Evolutionary conservation across 2,113 vertebrate species (phyloP).

Genomic region (Seriola dumerili): DNA sequence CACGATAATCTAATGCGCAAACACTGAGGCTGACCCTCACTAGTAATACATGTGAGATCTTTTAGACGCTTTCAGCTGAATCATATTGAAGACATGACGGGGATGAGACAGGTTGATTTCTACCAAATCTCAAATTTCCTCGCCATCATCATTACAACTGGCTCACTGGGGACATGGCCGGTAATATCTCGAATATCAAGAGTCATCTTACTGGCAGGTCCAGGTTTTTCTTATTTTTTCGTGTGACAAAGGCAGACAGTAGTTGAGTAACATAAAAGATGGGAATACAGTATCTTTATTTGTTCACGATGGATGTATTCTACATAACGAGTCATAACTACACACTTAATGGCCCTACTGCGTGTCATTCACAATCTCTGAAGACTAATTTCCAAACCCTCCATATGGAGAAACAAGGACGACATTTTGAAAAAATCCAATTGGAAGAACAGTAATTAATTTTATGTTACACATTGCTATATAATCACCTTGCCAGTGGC

Average conservation of each 20-base stretch:
- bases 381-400: constrained; percentile 16
- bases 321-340: neutral
- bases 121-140: constrained; percentile 5
- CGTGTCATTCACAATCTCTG: neutral
- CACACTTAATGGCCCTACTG: neutral
- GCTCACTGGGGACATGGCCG: neutral
- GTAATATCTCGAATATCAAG: constrained; percentile 13
- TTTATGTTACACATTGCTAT: constrained; percentile 35
- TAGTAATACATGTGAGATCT: no score
- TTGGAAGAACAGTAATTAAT: constrained; percentile 48
- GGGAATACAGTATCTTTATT: neutral
- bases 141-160: neutral
- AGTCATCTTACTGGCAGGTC: neutral
- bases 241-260: neutral
- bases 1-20: neutral
- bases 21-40: no score
- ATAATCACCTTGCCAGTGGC: constrained; percentile 54
- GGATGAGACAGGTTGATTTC: constrained; percentile 14
- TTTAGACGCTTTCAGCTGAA: no score
- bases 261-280: neutral
- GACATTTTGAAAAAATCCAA: constrained; percentile 31
- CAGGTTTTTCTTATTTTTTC: neutral
- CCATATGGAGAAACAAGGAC: constrained; percentile 28
- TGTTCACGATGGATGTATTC: neutral
- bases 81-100: neutral